Percentiles rank a stretch among this genome's conserved stretches.
Evolutionary conservation across 2,113 vertebrate genomes (phyloP).

Genomic region (Thamnophis sirtalis): DNA sequence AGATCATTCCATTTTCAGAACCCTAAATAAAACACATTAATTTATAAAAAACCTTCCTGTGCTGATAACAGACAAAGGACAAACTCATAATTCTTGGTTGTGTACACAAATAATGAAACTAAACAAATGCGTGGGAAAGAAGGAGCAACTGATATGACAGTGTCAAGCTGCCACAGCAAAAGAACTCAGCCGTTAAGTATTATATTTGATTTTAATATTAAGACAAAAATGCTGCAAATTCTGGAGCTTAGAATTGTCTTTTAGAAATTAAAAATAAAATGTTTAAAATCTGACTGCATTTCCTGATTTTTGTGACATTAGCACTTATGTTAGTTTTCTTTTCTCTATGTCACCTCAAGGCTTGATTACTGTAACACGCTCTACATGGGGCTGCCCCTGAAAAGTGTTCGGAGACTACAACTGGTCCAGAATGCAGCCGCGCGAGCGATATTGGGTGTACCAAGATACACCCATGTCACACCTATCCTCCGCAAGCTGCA

Average conservation of each 20-base stretch:
- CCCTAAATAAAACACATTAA: not conserved
- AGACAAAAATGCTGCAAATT: not conserved
- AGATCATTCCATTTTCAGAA: not conserved
- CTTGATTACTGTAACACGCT: no score
- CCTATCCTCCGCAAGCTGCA: no score
- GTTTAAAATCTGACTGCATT: not conserved
- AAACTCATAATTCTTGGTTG: slow-evolving; percentile 1
- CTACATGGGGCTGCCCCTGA: no score
- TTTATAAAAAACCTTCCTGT: slow-evolving; percentile 6
- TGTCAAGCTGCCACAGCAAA: not conserved
- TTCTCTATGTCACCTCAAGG: no score
- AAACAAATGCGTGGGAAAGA: slow-evolving; percentile 11
- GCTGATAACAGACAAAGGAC: not conserved
- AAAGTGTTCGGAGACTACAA: no score
- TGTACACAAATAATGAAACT: not conserved
- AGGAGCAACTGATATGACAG: not conserved
- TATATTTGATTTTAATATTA: not conserved
- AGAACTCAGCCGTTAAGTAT: not conserved
- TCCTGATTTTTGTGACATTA: not conserved
- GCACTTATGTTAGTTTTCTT: no score
- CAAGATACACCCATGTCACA: no score
- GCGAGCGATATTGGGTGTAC: no score
- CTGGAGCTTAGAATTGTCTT: not conserved
- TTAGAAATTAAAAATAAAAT: not conserved
- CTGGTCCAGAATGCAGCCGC: no score